Conservation (phyloP, 2,113 vertebrate genomes). For the Pogona vitticeps region DNA sequence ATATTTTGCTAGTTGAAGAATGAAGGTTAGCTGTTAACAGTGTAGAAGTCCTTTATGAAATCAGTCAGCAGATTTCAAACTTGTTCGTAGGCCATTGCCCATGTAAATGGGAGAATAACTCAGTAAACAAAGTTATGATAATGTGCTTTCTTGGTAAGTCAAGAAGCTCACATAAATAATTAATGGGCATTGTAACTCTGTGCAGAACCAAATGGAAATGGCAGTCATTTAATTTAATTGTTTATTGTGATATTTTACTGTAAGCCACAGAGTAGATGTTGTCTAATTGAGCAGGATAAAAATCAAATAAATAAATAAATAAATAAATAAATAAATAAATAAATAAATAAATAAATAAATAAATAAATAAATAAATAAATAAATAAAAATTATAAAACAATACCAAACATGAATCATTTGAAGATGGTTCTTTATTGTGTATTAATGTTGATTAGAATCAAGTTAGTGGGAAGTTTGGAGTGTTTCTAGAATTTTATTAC, state of each 20-base stretch:
- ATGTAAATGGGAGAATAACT: background rate
- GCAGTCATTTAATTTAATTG: conserved; percentile 30
- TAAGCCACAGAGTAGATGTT: too few species aligned
- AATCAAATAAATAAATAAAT: too few species aligned
- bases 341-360: too few species aligned
- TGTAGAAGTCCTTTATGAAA: background rate
- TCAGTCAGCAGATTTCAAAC: background rate
- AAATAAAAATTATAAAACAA: too few species aligned
- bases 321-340: too few species aligned
- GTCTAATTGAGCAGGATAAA: too few species aligned
- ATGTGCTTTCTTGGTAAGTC: conserved; percentile 21
- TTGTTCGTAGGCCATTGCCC: conserved; percentile 9
- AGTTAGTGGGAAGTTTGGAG: too few species aligned
- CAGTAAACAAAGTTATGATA: background rate
- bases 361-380: too few species aligned
- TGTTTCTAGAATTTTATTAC: conserved; percentile 15
- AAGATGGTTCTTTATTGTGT: too few species aligned
- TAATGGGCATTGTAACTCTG: background rate
- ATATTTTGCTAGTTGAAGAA: background rate
- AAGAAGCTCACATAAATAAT: conserved; percentile 14
- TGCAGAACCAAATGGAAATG: conserved; percentile 2
- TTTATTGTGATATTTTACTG: too few species aligned
- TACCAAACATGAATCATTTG: background rate
- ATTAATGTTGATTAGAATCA: too few species aligned
- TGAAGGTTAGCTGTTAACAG: background rate